Evolutionary conservation across 2,113 vertebrate species (phyloP).

Genomic region (Sitta europaea): DNA sequence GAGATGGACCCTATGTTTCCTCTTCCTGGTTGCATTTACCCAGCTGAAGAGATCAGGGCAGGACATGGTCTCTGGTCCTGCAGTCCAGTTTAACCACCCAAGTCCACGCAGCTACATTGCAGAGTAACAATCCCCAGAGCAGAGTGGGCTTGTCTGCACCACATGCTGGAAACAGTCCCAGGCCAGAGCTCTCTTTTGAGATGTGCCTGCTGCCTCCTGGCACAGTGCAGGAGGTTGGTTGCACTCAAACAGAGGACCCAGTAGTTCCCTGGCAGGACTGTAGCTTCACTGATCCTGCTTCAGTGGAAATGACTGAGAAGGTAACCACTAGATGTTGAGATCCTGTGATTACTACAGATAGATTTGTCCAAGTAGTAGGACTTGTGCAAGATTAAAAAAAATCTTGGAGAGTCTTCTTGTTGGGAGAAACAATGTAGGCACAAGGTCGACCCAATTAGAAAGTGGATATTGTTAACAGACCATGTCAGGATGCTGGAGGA

Average conservation of each 20-base stretch:
- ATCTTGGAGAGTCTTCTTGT: neutral
- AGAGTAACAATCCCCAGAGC: neutral
- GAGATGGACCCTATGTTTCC: neutral
- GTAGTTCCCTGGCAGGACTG: neutral
- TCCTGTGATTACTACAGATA: neutral
- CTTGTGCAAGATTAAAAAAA: neutral
- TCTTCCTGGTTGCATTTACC: neutral
- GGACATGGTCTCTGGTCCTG: neutral
- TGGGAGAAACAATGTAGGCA: neutral
- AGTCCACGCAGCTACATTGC: neutral
- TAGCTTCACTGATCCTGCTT: neutral
- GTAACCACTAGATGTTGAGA: neutral
- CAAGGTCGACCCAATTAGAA: neutral
- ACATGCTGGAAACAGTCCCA: fast-evolving
- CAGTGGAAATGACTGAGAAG: neutral
- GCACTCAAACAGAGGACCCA: neutral
- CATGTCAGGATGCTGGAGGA: neutral
- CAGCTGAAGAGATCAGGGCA: neutral
- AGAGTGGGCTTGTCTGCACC: neutral
- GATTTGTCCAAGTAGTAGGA: neutral
- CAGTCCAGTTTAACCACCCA: neutral
- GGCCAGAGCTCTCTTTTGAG: neutral
- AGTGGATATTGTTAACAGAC: neutral
- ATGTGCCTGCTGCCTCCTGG: neutral
- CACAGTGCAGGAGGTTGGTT: fast-evolving